Base-by-base conservation (phyloP, 2,888 invertebrate genomes). In the Drosophila mercatorum region DNA sequence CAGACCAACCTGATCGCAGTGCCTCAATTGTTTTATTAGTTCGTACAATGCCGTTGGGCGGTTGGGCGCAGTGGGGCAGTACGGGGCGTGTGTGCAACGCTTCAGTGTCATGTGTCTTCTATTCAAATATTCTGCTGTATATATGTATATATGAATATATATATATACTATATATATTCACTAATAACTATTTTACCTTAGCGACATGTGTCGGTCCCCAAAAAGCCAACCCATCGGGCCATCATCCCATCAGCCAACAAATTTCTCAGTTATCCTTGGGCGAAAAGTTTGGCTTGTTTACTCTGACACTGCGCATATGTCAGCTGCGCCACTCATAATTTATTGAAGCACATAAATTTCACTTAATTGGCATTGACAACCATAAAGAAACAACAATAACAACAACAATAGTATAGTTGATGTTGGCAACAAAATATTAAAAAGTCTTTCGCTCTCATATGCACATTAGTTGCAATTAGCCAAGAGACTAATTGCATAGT, bases 101-200 rank as follows among this genome's bases (percentile, higher is more conserved):
- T 66, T 60, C 49, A 71, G 67, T 62, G 76, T 74, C 76, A 68
- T 76, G 72, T 76, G 72, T 68, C 77, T 77, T 77, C 63, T 80
- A 60, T 68, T 80, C 74, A 74, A 75, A 78, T 74, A 81, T 78
- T 81, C 69, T 52, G 67, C 63, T 63, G 44, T 51, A 68, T 65
- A 43, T 34, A 36, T 51, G 28, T 53, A 49, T 28, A 47, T n/a
- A 12, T 36, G 22, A 36, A 52, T 78, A 26, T 28, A 47, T 8
- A 12, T 36, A 22, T 52, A 52, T 61, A 52, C 63, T 52, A 52
- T 61, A 52, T 66, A 68, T 66, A 75, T 72, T 65, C 64, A 76
- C 87, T 84, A 88, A 88, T 87, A 84, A 87, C 84, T 84, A 81
- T 89, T 86, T 88, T 84, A 84, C 81, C 89, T 87, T 77, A 89